These are phyloP conservation scores for Allacma fusca DNA, from an alignment of 2,888 invertebrate species.

Conservation along the genomic window DNA sequence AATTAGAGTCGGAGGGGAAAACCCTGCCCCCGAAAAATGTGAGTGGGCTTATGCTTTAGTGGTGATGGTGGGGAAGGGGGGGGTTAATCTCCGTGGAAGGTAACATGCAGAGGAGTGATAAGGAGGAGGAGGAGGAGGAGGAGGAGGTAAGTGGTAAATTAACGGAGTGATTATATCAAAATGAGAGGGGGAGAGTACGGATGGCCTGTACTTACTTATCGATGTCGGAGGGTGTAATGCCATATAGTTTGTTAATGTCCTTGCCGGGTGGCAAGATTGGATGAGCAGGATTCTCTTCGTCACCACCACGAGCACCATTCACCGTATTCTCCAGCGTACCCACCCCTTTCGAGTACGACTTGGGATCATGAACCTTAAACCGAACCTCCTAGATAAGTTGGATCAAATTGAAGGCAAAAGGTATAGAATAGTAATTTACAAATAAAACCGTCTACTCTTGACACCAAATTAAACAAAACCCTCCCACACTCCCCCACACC, in stretches of 20 bases:
- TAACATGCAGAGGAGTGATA: too few species aligned
- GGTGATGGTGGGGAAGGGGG: too few species aligned
- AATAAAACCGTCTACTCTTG: not conserved
- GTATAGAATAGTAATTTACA: conserved; percentile 22
- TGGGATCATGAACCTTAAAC: conserved; percentile 93
- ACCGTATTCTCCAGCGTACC: conserved; percentile 91
- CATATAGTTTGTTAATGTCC: conserved; percentile 81
- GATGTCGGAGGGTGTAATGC: conserved; percentile 94
- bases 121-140: too few species aligned
- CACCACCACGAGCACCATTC: conserved; percentile 76
- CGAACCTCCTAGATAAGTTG: conserved; percentile 83
- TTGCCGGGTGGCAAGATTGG: conserved; percentile 83
- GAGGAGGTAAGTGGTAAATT: too few species aligned
- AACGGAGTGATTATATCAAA: too few species aligned
- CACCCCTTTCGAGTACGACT: conserved; percentile 86
- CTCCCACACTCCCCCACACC: not conserved
- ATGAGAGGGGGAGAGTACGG: too few species aligned
- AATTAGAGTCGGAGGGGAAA: too few species aligned
- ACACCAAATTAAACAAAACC: not conserved
- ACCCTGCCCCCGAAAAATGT: too few species aligned
- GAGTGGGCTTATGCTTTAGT: too few species aligned
- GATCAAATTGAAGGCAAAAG: conserved; percentile 21
- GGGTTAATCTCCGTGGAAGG: too few species aligned
- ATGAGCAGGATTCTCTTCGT: conserved; percentile 66
- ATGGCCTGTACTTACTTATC: too few species aligned